Base-by-base conservation (phyloP, 2,113 vertebrate species). In the Ancistrus triradiatus region DNA sequence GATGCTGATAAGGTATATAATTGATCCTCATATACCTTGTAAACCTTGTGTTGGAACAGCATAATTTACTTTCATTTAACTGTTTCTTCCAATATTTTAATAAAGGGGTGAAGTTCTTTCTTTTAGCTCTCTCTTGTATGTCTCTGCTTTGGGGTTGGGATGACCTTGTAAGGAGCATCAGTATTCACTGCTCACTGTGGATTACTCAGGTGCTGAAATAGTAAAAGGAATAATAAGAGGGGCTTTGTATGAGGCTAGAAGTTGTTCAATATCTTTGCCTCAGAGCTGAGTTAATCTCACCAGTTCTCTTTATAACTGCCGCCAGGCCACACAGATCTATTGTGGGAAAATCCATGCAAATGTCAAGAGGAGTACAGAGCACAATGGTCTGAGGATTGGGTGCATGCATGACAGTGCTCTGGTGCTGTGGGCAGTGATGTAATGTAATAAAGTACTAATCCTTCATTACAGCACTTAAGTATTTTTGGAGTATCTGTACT, bases 251-350 rank as follows among this genome's bases (percentile, higher is more conserved):
- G 9, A 59, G 21, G 35, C 65, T 63, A 75, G 69, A 77, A 70
- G 73, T 61, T 70, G 75, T 81, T 80, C 75, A 66, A 76, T 82
- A 79, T 79, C 71, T 66, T 57, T 72, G 67, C 67, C 63, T 69
- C 77, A 78, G 50, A 69, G 67, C 63, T 68, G 44, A 46, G 62
- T 70, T 80, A 78, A 83, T 82, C 71, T 78, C 10, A 7, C 60
- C 18, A 28, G 62, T 59, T 47, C 58, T 56, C 66, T 71, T 70
- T 74, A 76, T 76, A 70, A 63, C 63, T 49, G 61, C 71, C 68
- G 6, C 35, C 8, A 25, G 63, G 58, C 64, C 66, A 74, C 68
- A 65, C 18, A 55, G 57, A 24, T 69, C 66, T 63, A 73, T 43
- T 64, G 51, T 53, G 11, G 58, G 66, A 52, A 47, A 62, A 65